Percentiles rank a stretch among this genome's conserved stretches.
Conservation (phyloP, 2,113 vertebrate species). For the Numida meleagris region DNA sequence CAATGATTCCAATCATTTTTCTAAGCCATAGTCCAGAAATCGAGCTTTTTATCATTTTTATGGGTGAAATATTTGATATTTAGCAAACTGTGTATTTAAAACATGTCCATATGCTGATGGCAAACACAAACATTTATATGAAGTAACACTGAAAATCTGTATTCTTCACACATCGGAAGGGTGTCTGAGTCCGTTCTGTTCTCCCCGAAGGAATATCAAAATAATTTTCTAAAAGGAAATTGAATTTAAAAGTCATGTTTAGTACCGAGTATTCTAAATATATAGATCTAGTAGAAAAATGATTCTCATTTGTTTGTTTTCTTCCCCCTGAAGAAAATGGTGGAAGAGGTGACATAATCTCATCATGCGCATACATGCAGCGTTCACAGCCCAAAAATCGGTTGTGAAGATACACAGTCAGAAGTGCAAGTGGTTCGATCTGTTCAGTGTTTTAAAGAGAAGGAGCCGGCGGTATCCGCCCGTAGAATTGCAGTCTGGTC, state of each 20-base stretch:
- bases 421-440: neutral
- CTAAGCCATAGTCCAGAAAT: neutral
- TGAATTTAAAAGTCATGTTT: neutral
- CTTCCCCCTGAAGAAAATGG: neutral
- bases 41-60: neutral
- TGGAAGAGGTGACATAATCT: neutral
- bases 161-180: slow-evolving; percentile 3
- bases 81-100: neutral
- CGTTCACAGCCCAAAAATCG: fast-evolving
- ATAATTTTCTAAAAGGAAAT: neutral
- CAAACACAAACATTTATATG: slow-evolving; percentile 27
- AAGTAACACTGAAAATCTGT: slow-evolving; percentile 27
- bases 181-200: neutral
- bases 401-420: neutral
- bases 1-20: neutral
- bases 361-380: neutral
- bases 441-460: neutral
- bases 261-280: neutral
- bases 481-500: neutral
- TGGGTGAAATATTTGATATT: neutral
- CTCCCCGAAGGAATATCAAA: slow-evolving; percentile 4
- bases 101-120: slow-evolving; percentile 23
- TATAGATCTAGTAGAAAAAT: neutral
- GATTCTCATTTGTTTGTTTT: neutral
- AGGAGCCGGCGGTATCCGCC: fast-evolving